Percentiles rank a stretch among this genome's conserved stretches.
phyloP scores from a whole-genome alignment of 2,113 vertebrate genomes.

The Catagonus wagneri region DNA sequence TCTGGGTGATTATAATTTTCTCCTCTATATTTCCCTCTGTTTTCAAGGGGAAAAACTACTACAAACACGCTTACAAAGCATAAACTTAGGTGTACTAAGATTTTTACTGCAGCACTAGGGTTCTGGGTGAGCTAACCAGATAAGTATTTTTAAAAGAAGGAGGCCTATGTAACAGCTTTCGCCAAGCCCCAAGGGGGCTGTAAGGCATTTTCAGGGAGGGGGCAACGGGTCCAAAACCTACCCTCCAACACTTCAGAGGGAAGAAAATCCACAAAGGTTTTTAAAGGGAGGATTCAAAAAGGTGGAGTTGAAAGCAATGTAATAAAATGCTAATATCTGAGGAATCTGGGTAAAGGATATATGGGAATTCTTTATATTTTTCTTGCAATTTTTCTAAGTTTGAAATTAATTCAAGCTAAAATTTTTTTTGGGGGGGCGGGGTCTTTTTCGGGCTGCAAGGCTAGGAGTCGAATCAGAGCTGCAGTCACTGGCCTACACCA shows the following conservation, averaged over 20 bases:
- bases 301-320: not conserved
- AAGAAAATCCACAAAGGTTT: not conserved
- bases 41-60: not conserved
- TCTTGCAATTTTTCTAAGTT: not conserved
- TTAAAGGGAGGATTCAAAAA: not conserved
- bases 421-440: no score
- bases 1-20: not conserved
- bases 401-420: constrained; percentile 39
- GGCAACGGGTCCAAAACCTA: not conserved
- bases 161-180: not conserved
- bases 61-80: not conserved
- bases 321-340: not conserved
- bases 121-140: not conserved
- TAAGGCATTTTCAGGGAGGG: not conserved
- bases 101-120: not conserved
- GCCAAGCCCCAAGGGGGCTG: not conserved
- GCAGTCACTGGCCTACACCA: no score
- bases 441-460: no score
- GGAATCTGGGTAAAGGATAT: not conserved
- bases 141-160: not conserved
- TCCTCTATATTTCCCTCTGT: not conserved
- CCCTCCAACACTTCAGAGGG: not conserved
- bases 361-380: not conserved
- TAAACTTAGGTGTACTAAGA: not conserved
- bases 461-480: no score